These are phyloP conservation scores for Drosophila percnosoma DNA, from an alignment of 2,888 invertebrate species.

Conservation along the genomic window DNA sequence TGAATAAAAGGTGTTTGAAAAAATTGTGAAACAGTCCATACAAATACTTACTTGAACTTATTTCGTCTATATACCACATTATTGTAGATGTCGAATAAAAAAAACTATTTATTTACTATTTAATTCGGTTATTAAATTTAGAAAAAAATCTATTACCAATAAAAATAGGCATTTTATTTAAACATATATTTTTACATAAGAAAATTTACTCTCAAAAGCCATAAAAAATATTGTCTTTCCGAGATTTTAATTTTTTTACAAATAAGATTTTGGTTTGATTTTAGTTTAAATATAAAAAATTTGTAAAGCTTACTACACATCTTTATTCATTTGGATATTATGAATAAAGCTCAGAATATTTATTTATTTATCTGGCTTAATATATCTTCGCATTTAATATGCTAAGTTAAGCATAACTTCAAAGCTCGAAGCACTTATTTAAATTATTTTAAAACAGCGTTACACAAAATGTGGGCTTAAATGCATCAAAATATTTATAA, in stretches of 20 bases:
- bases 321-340: not conserved
- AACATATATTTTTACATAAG: not conserved
- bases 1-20: not conserved
- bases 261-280: not conserved
- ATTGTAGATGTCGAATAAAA: not conserved
- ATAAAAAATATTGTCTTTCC: not conserved
- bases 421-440: not conserved
- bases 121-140: not conserved
- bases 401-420: not conserved
- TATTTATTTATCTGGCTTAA: not conserved
- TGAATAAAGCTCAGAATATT: accelerated
- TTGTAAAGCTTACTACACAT: not conserved
- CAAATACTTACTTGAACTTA: not conserved
- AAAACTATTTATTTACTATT: not conserved
- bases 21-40: not conserved
- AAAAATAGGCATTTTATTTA: not conserved
- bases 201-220: not conserved
- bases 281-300: not conserved
- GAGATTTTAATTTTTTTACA: accelerated
- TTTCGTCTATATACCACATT: not conserved
- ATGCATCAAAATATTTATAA: not conserved
- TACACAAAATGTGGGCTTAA: not conserved
- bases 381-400: not conserved
- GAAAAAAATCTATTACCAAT: not conserved
- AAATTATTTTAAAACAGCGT: not conserved